Evolutionary conservation across 2,113 vertebrate genomes (phyloP), one percentile per base, ranked within the genome.

Genomic region (Panthera uncia): DNA sequence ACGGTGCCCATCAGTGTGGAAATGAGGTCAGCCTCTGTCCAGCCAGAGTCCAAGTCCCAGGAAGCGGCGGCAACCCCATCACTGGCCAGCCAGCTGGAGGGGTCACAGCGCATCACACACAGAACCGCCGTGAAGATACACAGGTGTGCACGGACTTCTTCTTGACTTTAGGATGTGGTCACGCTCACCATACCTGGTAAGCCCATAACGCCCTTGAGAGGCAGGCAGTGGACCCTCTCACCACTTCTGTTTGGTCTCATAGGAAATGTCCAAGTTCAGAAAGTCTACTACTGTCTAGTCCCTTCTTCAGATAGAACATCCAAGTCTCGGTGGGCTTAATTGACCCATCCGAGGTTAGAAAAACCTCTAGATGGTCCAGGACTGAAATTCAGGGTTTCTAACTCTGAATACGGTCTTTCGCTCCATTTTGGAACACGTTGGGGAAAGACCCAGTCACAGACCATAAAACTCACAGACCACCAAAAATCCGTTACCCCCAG

Each of bases 321-420:
- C 36, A 63, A n/a, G 55, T 48, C 68, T 79, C 45, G 1, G 0
- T 1, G 4, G 21, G 19, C 73, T 74, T 76, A 18, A 41, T 0
- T 69, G 55, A 81, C 81, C 91, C 41, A 50, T 73, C 41, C 21
- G 29, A 69, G 66, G 21, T 80, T 45, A 61, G 38, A 61, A 61
- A 95, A 50, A 36, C 48, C n/a, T 76, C n/a, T 88, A 66, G 23
- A 52, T 48, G 29, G 27, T n/a, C 50, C 6, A 31, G 74, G 27
- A 63, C 27, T 45, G 95, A 48, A 95, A 92, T 31, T 81, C 69
- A 63, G 66, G 65, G 11, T 61, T 91, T 80, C 81, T 65, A 48
- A 83, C 19, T 69, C 12, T 11, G 16, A 83, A 50, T 10, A 5
- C 11, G 31, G 2, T 36, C 25, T 80, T 96, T 38, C 61, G 4